Conservation (phyloP, 2,888 invertebrate species). For the Leptothorax acervorum region DNA sequence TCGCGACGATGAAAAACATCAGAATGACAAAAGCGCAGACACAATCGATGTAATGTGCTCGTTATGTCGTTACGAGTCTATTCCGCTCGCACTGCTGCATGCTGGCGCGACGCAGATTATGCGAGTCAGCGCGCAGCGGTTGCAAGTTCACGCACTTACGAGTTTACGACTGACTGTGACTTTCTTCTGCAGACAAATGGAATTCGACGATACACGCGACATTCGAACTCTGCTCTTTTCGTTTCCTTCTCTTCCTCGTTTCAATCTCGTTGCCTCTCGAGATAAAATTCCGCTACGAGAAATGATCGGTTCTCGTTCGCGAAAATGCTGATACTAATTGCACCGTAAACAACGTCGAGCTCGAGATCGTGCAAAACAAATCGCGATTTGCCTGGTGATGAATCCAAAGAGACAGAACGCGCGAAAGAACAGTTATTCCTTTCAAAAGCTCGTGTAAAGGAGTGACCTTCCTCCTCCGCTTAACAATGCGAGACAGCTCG, state of each 20-base stretch:
- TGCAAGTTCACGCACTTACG: slow-evolving; percentile 11
- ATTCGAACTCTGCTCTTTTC: background rate
- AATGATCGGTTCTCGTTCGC: background rate
- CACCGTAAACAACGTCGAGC: background rate
- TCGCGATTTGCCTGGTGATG: background rate
- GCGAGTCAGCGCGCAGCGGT: background rate
- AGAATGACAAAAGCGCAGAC: slow-evolving; percentile 34
- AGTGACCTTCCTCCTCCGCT: slow-evolving; percentile 35
- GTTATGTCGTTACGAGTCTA: slow-evolving; percentile 36
- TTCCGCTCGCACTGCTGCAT: background rate
- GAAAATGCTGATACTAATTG: background rate
- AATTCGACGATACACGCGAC: background rate
- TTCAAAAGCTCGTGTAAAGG: background rate
- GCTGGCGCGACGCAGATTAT: background rate
- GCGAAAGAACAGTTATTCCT: slow-evolving; percentile 1
- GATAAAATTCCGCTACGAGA: background rate
- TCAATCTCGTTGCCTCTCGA: background rate
- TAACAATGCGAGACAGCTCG: slow-evolving; percentile 44
- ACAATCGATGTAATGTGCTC: slow-evolving; percentile 38
- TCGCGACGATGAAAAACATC: slow-evolving; percentile 31
- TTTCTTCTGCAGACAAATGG: background rate
- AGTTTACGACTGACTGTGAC: background rate
- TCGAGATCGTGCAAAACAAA: slow-evolving; percentile 1
- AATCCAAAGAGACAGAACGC: background rate
- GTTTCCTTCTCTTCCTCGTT: background rate